Evolutionary conservation across 2,888 invertebrate species (phyloP).

Genomic region (Poecilobothrus nobilitatus): DNA sequence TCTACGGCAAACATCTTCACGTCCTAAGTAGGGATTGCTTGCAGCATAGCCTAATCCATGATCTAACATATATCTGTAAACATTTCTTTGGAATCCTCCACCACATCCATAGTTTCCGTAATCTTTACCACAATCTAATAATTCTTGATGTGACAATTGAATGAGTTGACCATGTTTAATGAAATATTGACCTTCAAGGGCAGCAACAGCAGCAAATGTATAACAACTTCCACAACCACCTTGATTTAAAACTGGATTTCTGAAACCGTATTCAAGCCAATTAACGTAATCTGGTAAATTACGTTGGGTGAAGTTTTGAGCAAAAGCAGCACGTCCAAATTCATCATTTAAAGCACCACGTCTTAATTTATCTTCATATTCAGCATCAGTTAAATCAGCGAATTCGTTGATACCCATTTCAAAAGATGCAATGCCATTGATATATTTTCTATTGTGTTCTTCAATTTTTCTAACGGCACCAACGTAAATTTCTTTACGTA

Average conservation of each 20-base stretch:
- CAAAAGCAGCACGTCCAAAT: constrained; percentile 15
- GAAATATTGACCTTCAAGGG: constrained; percentile 11
- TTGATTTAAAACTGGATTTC: not conserved
- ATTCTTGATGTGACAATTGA: constrained; percentile 5
- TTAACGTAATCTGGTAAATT: constrained; percentile 5
- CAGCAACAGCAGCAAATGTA: constrained; percentile 30
- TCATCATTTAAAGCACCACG: not conserved
- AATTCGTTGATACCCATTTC: constrained; percentile 8
- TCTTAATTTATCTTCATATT: not conserved
- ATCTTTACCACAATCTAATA: constrained; percentile 42
- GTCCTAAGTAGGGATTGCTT: constrained; percentile 4
- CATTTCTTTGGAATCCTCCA: not conserved
- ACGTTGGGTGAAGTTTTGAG: not conserved
- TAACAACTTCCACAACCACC: constrained; percentile 27
- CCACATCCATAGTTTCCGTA: constrained; percentile 4
- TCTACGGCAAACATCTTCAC: constrained; percentile 25
- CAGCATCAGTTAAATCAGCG: constrained; percentile 10
- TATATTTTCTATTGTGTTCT: not conserved
- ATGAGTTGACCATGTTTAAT: not conserved
- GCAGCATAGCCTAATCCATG: not conserved
- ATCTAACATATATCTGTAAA: not conserved
- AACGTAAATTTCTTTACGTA: not conserved
- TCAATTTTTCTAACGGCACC: not conserved
- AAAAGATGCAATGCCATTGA: not conserved
- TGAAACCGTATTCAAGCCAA: constrained; percentile 10